phyloP scores from a whole-genome alignment of 2,797 vertebrate species.

The Arrhamphus sclerolepis region DNA sequence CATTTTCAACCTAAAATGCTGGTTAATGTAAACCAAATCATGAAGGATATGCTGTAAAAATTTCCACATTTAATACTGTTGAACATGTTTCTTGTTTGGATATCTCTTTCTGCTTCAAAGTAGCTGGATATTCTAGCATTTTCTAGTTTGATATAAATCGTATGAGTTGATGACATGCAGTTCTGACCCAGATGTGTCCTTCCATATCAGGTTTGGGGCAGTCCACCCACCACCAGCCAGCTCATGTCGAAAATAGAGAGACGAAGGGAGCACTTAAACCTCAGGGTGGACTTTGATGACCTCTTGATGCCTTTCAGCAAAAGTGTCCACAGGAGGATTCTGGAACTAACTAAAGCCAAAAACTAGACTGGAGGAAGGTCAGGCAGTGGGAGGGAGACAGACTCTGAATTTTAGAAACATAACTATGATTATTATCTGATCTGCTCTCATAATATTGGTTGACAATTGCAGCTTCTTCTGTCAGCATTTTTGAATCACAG shows the following conservation, averaged over 20 bases:
- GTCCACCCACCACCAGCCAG: constrained; percentile 81
- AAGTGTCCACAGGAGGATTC: constrained; percentile 72
- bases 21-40: too few species aligned
- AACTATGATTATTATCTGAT: too few species aligned
- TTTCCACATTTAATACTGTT: not conserved
- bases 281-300: constrained; percentile 84
- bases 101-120: too few species aligned
- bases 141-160: not conserved
- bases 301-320: constrained; percentile 84
- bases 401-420: too few species aligned
- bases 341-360: constrained; percentile 40
- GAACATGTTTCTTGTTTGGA: not conserved
- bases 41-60: too few species aligned
- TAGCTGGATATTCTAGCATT: too few species aligned
- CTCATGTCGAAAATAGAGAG: constrained; percentile 81
- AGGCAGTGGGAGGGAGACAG: constrained; percentile 18
- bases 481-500: not conserved
- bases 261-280: constrained; percentile 67
- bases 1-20: too few species aligned
- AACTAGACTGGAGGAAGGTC: constrained; percentile 35
- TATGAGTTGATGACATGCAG: not conserved
- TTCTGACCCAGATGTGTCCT: not conserved
- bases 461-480: not conserved
- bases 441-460: not conserved
- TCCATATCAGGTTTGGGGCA: constrained; percentile 84